Percentiles rank a stretch among this genome's conserved stretches.
phyloP scores from a whole-genome alignment of 2,113 vertebrate genomes.

The Nothobranchius furzeri region DNA sequence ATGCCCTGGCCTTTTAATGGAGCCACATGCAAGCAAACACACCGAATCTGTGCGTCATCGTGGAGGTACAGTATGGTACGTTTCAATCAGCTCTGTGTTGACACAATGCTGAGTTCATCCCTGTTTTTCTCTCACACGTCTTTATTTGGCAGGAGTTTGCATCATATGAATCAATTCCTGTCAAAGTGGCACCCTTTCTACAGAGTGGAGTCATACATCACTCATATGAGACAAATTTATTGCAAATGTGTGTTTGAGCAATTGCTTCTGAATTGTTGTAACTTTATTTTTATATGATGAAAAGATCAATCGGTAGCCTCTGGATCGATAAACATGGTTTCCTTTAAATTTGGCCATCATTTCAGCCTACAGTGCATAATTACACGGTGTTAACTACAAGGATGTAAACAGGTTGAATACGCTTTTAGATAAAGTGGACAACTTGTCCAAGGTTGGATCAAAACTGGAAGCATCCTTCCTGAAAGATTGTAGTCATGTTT shows the following conservation, averaged over 20 bases:
- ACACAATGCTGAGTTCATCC: neutral
- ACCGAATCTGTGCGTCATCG: conserved; percentile 18
- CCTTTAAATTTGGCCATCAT: too few relatives aligned
- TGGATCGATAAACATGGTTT: too few relatives aligned
- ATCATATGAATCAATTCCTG: neutral
- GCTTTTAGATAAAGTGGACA: too few relatives aligned
- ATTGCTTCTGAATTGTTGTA: neutral
- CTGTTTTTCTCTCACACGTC: neutral
- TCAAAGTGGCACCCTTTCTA: neutral
- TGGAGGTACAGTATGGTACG: neutral
- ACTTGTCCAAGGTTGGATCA: too few relatives aligned
- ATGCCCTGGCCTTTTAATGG: conserved; percentile 1
- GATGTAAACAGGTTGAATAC: too few relatives aligned
- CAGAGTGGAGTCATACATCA: neutral
- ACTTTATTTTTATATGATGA: neutral
- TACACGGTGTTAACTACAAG: neutral
- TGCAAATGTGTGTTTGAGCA: neutral
- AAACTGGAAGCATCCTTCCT: too few relatives aligned
- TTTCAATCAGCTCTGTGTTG: neutral
- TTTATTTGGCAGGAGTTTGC: neutral
- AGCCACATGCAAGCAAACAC: neutral
- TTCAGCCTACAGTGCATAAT: neutral
- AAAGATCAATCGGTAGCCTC: too few relatives aligned
- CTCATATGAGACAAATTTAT: neutral
- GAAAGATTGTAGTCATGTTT: too few relatives aligned